Conservation (phyloP, 2,888 invertebrate species). For the Ormyrus rosae region DNA sequence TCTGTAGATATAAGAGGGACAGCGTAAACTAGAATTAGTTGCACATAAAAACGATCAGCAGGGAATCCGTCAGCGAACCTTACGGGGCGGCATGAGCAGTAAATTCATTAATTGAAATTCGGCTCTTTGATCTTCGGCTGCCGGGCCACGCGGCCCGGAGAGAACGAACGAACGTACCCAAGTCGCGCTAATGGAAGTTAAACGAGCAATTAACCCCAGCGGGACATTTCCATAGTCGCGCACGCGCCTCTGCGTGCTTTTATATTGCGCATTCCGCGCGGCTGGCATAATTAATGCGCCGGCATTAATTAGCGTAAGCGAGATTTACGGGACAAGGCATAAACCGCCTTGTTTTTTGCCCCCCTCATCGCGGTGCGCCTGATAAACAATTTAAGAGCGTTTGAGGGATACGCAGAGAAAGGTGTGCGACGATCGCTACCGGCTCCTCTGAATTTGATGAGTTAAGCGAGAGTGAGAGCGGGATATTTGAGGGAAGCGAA, state of each 20-base stretch:
- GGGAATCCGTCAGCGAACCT: too few species aligned
- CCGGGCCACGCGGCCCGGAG: not conserved
- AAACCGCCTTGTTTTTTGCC: not conserved
- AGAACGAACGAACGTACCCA: not conserved
- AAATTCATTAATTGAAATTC: conserved; percentile 39
- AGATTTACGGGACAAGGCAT: conserved; percentile 12
- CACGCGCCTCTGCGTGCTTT: not conserved
- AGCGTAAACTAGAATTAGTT: too few species aligned
- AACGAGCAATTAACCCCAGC: conserved; percentile 44
- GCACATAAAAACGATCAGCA: too few species aligned
- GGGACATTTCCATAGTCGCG: conserved; percentile 27
- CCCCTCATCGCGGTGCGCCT: not conserved
- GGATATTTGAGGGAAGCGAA: too few species aligned
- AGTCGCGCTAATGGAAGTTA: conserved; percentile 35
- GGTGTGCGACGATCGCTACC: too few species aligned
- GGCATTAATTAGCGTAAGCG: conserved; percentile 38
- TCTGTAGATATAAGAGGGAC: too few species aligned
- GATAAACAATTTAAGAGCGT: conserved; percentile 23
- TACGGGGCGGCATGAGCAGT: conserved; percentile 9
- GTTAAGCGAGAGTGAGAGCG: too few species aligned
- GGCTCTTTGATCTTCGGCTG: conserved; percentile 12
- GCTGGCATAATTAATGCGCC: conserved; percentile 41
- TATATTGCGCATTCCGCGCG: conserved; percentile 30
- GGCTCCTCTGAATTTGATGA: too few species aligned
- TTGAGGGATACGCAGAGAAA: too few species aligned